Evolutionary conservation across 2,797 vertebrate genomes (phyloP).

Genomic region (Labroides dimidiatus): DNA sequence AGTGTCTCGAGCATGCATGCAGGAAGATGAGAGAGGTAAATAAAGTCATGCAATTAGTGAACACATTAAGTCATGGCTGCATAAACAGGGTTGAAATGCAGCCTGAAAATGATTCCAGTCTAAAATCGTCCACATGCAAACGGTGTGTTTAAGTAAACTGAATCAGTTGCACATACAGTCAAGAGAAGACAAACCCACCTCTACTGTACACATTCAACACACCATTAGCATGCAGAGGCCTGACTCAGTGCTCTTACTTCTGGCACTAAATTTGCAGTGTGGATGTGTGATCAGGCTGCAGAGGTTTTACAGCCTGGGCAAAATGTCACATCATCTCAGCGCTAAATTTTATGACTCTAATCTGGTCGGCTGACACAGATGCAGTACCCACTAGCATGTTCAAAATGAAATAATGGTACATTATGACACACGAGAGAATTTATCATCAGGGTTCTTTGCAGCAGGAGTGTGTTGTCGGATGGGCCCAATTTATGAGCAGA

Average conservation of each 20-base stretch:
- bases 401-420: slow-evolving; percentile 73
- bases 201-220: slow-evolving; percentile 28
- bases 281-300: slow-evolving; percentile 53
- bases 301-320: slow-evolving; percentile 67
- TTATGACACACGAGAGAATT: slow-evolving; percentile 69
- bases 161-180: slow-evolving; percentile 27
- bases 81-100: slow-evolving; percentile 4
- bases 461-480: slow-evolving; percentile 52
- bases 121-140: slow-evolving; percentile 10
- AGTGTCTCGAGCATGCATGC: background rate
- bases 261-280: slow-evolving; percentile 58
- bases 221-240: slow-evolving; percentile 40
- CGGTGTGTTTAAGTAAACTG: slow-evolving; percentile 14
- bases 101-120: slow-evolving; percentile 6
- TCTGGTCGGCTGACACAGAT: slow-evolving; percentile 65
- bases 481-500: slow-evolving; percentile 65
- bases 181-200: background rate
- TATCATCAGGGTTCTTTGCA: slow-evolving; percentile 59
- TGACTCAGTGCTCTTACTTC: slow-evolving; percentile 45
- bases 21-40: slow-evolving; percentile 17
- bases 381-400: slow-evolving; percentile 66
- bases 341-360: slow-evolving; percentile 76
- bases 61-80: slow-evolving; percentile 26
- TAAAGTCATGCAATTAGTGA: slow-evolving; percentile 6
- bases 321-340: slow-evolving; percentile 77